Evolutionary conservation across 23 tunicate species (phyloP).

Genomic region (Trididemnum clinides): DNA sequence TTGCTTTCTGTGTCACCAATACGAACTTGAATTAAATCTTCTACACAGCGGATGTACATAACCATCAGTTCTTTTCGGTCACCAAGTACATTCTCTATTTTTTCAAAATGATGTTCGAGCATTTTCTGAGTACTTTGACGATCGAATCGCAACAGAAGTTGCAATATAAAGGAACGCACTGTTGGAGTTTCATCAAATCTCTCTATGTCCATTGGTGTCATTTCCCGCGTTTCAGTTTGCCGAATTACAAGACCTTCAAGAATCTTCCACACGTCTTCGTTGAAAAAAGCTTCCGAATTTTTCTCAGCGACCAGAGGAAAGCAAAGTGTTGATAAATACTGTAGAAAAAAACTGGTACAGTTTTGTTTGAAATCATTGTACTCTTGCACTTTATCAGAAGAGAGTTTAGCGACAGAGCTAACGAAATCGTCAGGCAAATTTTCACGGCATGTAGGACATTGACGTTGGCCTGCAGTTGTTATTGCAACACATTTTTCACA

Average conservation of each 20-base stretch:
- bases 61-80: constrained; percentile 37
- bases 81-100: constrained; percentile 7
- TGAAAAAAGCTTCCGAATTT: neutral
- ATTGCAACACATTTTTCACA: constrained; percentile 35
- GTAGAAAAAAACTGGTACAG: constrained; percentile 62
- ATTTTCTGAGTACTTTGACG: neutral
- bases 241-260: constrained; percentile 48
- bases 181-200: constrained; percentile 56
- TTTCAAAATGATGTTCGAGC: constrained; percentile 44
- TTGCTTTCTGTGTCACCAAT: neutral
- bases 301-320: constrained; percentile 11
- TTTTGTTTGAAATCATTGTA: constrained; percentile 25
- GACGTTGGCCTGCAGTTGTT: neutral
- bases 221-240: constrained; percentile 19
- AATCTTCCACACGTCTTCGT: neutral
- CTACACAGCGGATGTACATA: constrained; percentile 41
- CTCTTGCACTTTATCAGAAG: constrained; percentile 11
- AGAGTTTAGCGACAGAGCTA: neutral
- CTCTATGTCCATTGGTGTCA: constrained; percentile 29
- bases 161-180: constrained; percentile 48
- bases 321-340: constrained; percentile 56
- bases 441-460: constrained; percentile 51
- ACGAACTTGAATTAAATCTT: constrained; percentile 22
- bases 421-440: constrained; percentile 45
- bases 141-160: constrained; percentile 38